These are phyloP conservation scores for Triops longicaudatus DNA, from an alignment of 1,140 invertebrate species.

Conservation along the genomic window DNA sequence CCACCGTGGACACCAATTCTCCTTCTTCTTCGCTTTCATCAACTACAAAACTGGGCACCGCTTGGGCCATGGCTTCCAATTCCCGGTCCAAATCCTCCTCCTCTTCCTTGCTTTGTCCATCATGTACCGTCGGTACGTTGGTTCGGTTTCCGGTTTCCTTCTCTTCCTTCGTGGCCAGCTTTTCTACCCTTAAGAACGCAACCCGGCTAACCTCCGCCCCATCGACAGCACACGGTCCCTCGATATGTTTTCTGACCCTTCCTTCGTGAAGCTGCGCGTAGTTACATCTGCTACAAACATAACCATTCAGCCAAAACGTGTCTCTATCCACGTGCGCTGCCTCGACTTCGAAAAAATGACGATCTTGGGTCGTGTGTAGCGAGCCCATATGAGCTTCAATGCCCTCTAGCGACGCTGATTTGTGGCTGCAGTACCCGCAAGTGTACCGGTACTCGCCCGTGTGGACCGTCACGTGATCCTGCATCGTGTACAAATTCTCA, in stretches of 20 bases:
- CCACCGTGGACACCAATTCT: background rate
- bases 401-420: conserved; percentile 39
- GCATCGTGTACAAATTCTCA: conserved; percentile 45
- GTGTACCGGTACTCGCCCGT: conserved; percentile 59
- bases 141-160: background rate
- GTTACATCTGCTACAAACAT: conserved; percentile 56
- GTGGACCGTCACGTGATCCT: conserved; percentile 58
- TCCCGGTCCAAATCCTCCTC: conserved; percentile 9
- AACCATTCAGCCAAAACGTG: conserved; percentile 40
- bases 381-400: conserved; percentile 41
- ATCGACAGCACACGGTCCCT: conserved; percentile 43
- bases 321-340: conserved; percentile 27
- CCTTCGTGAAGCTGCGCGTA: conserved; percentile 53
- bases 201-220: conserved; percentile 16
- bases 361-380: conserved; percentile 29
- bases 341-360: conserved; percentile 37
- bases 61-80: background rate
- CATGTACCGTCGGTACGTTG: background rate
- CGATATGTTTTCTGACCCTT: conserved; percentile 51
- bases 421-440: conserved; percentile 49
- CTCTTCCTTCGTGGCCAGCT: background rate
- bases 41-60: background rate
- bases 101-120: conserved; percentile 4
- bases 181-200: background rate
- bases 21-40: background rate